These are phyloP conservation scores for Caenorhabditis sinica DNA, from an alignment of 2,888 invertebrate species.

Conservation along the genomic window DNA sequence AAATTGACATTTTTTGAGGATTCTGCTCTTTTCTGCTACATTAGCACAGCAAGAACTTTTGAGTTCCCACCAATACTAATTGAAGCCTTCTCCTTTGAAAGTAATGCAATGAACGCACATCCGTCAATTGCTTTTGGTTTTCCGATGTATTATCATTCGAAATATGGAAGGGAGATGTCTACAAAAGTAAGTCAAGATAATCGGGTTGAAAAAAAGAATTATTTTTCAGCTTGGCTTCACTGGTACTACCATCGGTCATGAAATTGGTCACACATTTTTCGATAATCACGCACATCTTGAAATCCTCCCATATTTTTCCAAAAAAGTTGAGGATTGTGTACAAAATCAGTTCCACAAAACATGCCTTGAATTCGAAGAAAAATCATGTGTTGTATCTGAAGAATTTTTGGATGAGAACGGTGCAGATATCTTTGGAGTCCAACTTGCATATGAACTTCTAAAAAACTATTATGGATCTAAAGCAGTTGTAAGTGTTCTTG, in stretches of 20 bases:
- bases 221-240: slow-evolving; percentile 11
- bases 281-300: background rate
- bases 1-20: background rate
- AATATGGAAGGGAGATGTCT: slow-evolving; percentile 18
- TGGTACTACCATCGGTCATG: slow-evolving; percentile 29
- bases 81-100: background rate
- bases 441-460: slow-evolving; percentile 23
- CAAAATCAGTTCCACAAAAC: slow-evolving; percentile 35
- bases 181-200: slow-evolving; percentile 19
- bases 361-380: slow-evolving; percentile 21
- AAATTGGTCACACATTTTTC: slow-evolving; percentile 30
- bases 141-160: slow-evolving; percentile 19
- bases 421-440: slow-evolving; percentile 40
- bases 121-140: background rate
- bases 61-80: background rate
- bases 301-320: slow-evolving; percentile 6
- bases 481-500: slow-evolving; percentile 12
- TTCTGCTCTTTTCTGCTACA: background rate
- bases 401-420: slow-evolving; percentile 35
- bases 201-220: background rate
- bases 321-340: slow-evolving; percentile 22
- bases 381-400: background rate
- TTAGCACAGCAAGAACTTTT: background rate
- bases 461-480: background rate
- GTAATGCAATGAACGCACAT: slow-evolving; percentile 9